phyloP scores from a whole-genome alignment of 37 sponge, comb jelly and placozoan species.

The Oscarella lobularis region DNA sequence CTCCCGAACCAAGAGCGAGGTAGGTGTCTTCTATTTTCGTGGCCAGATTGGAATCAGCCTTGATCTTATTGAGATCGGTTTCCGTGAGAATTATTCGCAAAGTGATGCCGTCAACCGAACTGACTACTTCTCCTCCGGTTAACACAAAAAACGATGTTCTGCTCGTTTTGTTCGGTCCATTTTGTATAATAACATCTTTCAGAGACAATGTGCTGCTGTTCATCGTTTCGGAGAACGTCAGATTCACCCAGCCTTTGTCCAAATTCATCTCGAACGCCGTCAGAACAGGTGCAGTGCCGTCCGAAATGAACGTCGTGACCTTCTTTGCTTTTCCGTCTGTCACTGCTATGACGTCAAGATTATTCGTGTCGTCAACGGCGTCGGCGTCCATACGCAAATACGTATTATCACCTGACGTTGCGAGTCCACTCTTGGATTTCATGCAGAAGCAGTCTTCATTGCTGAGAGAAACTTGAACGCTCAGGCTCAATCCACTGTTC shows the following conservation, averaged over 20 bases:
- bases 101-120: not conserved
- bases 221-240: conserved; percentile 58
- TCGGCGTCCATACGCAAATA: conserved; percentile 45
- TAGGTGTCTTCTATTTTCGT: not conserved
- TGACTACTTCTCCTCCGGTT: conserved; percentile 14
- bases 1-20: conserved; percentile 33
- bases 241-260: conserved; percentile 32
- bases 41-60: conserved; percentile 17
- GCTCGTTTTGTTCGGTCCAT: conserved; percentile 3
- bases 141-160: not conserved
- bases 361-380: conserved; percentile 40
- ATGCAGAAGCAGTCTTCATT: not conserved
- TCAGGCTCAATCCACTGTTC: not conserved
- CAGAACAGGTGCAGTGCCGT: conserved; percentile 49
- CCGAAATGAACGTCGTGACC: conserved; percentile 33
- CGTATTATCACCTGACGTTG: conserved; percentile 18
- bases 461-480: not conserved
- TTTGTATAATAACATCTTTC: conserved; percentile 45
- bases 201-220: conserved; percentile 40
- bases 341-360: not conserved
- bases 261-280: conserved; percentile 48
- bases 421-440: conserved; percentile 40
- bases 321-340: conserved; percentile 10
- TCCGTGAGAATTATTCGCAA: conserved; percentile 22
- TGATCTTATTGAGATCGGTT: conserved; percentile 50